These are phyloP conservation scores for Sinodicranocentrus sp. DNA, from an alignment of 2,888 invertebrate species.

Conservation along the genomic window DNA sequence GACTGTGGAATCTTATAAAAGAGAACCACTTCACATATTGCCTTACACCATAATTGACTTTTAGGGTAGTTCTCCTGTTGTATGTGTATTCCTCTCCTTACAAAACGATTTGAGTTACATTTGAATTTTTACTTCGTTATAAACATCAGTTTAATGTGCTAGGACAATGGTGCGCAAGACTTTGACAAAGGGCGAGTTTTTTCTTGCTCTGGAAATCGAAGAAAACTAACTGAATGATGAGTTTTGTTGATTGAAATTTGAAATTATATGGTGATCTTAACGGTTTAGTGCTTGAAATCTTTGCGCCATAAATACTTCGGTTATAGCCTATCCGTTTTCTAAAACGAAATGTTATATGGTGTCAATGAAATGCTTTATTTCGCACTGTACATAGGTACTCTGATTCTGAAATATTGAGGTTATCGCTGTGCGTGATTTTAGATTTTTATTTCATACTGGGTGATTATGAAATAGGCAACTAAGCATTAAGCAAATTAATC, in stretches of 20 bases:
- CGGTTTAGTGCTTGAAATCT: not conserved
- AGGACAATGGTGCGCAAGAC: conserved; percentile 69
- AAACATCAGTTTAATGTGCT: conserved; percentile 46
- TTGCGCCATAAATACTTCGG: no score
- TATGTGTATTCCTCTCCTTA: conserved; percentile 22
- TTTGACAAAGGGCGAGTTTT: conserved; percentile 34
- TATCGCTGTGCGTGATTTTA: no score
- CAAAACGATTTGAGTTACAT: conserved; percentile 2
- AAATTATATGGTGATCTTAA: not conserved
- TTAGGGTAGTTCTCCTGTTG: conserved; percentile 76
- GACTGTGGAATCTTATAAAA: conserved; percentile 86
- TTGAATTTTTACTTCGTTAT: conserved; percentile 19
- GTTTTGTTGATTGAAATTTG: not conserved
- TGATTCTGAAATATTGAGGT: no score
- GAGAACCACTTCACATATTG: conserved; percentile 91
- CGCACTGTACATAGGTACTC: no score
- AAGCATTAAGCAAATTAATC: no score
- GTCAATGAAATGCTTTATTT: no score
- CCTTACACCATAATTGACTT: conserved; percentile 98
- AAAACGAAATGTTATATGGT: no score
- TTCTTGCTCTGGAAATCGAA: conserved; percentile 16
- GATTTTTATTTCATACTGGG: no score
- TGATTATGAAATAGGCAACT: no score
- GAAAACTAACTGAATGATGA: not conserved
- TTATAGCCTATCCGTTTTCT: no score